Percentiles rank a stretch among this genome's conserved stretches.
phyloP scores from a whole-genome alignment of 2,113 vertebrate species.

The Pomatostomus ruficeps region DNA sequence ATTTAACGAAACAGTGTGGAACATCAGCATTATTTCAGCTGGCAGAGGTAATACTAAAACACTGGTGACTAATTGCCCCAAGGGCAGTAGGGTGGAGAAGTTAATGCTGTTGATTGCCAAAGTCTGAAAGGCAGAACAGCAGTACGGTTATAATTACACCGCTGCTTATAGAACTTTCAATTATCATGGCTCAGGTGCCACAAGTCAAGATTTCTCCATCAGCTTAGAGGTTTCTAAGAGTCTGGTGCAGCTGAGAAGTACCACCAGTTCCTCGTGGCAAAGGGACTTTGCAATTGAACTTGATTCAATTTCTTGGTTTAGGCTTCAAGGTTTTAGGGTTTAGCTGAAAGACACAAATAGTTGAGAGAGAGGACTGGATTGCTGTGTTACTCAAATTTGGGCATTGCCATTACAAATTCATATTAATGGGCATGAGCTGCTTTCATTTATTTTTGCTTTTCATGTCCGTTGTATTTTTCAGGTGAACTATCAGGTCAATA shows the following conservation, averaged over 20 bases:
- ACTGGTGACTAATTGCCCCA: conserved; percentile 22
- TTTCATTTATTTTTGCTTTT: background rate
- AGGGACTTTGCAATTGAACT: background rate
- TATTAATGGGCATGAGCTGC: background rate
- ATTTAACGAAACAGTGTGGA: conserved; percentile 79
- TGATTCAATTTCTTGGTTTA: background rate
- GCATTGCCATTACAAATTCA: background rate
- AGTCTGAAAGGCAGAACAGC: background rate
- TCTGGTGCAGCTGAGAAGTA: background rate
- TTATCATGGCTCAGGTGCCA: background rate
- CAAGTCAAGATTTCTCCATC: background rate
- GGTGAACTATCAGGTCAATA: background rate
- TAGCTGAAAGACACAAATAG: accelerated
- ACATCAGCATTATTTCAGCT: conserved; percentile 87
- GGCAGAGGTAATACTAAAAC: conserved; percentile 78
- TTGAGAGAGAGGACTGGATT: background rate
- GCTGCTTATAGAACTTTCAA: conserved; percentile 14
- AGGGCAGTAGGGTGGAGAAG: background rate
- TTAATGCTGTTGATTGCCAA: background rate
- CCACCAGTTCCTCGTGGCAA: background rate
- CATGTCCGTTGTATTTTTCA: background rate
- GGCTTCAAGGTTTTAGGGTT: background rate
- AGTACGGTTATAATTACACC: conserved; percentile 7
- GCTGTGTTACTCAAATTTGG: background rate
- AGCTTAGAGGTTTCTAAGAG: background rate